phyloP scores from a whole-genome alignment of 1,140 invertebrate species.

The Hylaeus anthracinus region DNA sequence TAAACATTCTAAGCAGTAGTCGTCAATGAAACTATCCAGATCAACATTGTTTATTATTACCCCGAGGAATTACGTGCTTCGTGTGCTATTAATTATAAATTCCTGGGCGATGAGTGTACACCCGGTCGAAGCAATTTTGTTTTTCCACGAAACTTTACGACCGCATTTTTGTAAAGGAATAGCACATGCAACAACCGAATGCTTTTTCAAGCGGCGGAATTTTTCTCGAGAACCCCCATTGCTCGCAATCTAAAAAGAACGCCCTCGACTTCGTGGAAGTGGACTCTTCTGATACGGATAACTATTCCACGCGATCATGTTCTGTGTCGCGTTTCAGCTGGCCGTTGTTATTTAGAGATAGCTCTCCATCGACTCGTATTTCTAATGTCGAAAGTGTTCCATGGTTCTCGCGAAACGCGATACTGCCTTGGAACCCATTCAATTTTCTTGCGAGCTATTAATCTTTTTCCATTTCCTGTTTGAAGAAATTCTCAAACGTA shows the following conservation, averaged over 20 bases:
- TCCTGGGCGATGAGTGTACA: conserved; percentile 8
- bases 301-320: conserved; percentile 12
- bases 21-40: not conserved
- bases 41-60: conserved; percentile 23
- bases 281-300: conserved; percentile 26
- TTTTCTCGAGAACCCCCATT: not conserved
- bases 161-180: conserved; percentile 17
- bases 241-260: conserved; percentile 8
- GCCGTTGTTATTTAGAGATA: conserved; percentile 14
- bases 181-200: not conserved
- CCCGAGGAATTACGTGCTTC: conserved; percentile 23
- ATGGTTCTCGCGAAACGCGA: not conserved
- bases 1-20: not conserved
- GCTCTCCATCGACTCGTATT: conserved; percentile 6
- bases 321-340: conserved; percentile 18
- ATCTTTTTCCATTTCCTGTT: not conserved
- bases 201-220: not conserved
- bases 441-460: not conserved
- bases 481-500: not conserved
- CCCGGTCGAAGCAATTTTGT: conserved; percentile 5
- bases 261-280: conserved; percentile 24
- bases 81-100: conserved; percentile 36
- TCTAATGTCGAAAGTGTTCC: conserved; percentile 22
- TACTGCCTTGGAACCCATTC: not conserved
- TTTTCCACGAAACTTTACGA: conserved; percentile 34